Evolutionary conservation across 2,113 vertebrate species (phyloP), one percentile per base, ranked within the genome.

Genomic region (Sylvicapra grimmia): DNA sequence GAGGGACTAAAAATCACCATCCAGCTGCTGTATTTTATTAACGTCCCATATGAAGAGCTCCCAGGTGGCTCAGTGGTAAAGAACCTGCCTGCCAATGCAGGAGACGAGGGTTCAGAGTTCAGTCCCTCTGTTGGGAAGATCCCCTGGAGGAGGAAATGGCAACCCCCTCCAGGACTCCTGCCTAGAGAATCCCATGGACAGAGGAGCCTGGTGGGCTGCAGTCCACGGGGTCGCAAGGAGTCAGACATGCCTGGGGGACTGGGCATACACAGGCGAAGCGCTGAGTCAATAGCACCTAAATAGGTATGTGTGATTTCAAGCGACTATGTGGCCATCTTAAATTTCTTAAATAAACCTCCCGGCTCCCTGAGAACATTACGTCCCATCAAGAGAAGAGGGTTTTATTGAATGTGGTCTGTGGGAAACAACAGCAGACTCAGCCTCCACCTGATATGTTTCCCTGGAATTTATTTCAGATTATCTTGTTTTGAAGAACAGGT

Each of bases 401-500:
- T 92, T 54, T 63, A 36, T 25, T 95, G 58, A 88, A 56, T 65
- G 25, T 6, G 16, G 27, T 47, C 92, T 40, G 54, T 89, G 36
- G 82, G 88, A 94, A 65, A 90, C 58, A 93, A n/a, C 51, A 40
- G 82, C n/a, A 25, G 72, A 51, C 65, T 93, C 86, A 86, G 33
- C 51, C 83, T 4, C 23, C 83, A 93, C 91, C 89, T 89, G 56
- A 93, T 87, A 53, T n/a, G 29, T 47, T 90, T 97, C 90, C 92
- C 90, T 65, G 85, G 63, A 93, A 96, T 97, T 96, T 94, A 47
- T 93, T 95, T 92, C 84, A 82, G 63, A 93, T 93, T 40, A 92
- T 87, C 92, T 98, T 95, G 96, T 98, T 97, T 97, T 91, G 89
- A 93, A 97, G 97, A 94, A 97, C 96, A 93, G 90, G 94, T 92